Percentiles rank a stretch among this genome's conserved stretches.
Evolutionary conservation across 2,888 invertebrate genomes (phyloP).

Genomic region (Acrobasis suavella): DNA sequence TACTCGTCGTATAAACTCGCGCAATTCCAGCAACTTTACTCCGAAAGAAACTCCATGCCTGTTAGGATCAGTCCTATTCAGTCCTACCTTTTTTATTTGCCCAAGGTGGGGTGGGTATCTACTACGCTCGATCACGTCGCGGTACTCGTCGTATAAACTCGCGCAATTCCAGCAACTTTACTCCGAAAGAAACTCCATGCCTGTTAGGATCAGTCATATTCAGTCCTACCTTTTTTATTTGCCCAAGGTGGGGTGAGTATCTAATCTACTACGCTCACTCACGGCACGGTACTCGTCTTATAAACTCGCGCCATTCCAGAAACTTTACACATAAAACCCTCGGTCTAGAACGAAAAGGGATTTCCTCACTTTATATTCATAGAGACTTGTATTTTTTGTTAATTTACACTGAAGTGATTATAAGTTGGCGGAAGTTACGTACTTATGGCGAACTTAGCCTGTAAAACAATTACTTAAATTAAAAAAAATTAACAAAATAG

Average conservation of each 20-base stretch:
- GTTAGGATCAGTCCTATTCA: no score
- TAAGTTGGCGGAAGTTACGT: neutral
- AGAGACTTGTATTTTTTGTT: neutral
- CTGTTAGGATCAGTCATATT: neutral
- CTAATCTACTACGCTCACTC: slow-evolving; percentile 5
- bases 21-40: no score
- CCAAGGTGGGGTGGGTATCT: neutral
- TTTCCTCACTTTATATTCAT: slow-evolving; percentile 31
- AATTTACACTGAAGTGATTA: slow-evolving; percentile 1
- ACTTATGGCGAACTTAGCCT: no score
- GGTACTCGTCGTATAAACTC: slow-evolving; percentile 35
- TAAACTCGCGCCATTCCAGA: slow-evolving; percentile 44
- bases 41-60: no score
- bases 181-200: neutral
- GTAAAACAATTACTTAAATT: no score
- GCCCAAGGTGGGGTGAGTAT: neutral
- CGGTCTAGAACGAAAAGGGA: slow-evolving; percentile 39
- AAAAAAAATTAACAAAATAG: no score
- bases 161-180: slow-evolving; percentile 47
- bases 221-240: slow-evolving; percentile 2
- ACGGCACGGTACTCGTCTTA: slow-evolving; percentile 1
- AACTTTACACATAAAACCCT: slow-evolving; percentile 52
- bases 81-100: neutral
- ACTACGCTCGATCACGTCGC: neutral
- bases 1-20: no score